Percentiles rank a stretch among this genome's conserved stretches.
These are phyloP conservation scores for Melanitta fusca DNA, from an alignment of 2,797 vertebrate species.

Conservation along the genomic window DNA sequence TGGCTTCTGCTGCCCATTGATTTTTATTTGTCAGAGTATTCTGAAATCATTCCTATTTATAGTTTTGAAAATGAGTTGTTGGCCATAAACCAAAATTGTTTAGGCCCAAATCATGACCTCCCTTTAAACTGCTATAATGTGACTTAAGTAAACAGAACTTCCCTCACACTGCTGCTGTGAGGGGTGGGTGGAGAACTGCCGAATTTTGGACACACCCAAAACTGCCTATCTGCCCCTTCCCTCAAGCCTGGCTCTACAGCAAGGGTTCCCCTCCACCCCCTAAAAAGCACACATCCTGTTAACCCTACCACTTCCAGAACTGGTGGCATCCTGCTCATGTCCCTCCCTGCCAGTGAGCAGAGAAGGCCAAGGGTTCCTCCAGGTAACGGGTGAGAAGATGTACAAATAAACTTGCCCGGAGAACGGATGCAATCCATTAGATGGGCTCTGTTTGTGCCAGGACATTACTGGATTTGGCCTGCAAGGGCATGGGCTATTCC, in stretches of 20 bases:
- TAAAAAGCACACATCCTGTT: accelerated
- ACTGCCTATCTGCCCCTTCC: background rate
- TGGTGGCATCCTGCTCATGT: background rate
- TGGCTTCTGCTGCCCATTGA: background rate
- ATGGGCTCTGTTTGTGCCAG: background rate
- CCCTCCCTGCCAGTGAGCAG: background rate
- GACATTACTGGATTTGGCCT: background rate
- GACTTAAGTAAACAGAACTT: constrained; percentile 30
- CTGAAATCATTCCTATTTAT: constrained; percentile 50
- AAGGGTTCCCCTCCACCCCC: background rate
- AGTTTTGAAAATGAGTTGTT: background rate
- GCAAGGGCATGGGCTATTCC: background rate
- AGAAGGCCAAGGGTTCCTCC: background rate
- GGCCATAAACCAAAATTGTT: constrained; percentile 40
- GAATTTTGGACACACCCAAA: background rate
- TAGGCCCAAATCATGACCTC: constrained; percentile 24
- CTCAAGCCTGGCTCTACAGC: background rate
- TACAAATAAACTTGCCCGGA: background rate
- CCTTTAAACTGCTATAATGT: background rate
- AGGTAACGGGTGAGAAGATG: background rate
- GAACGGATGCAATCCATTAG: background rate
- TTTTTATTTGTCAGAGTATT: constrained; percentile 34
- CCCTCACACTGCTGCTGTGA: background rate
- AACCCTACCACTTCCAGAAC: background rate
- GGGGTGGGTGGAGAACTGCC: constrained; percentile 21